phyloP scores from a whole-genome alignment of 2,797 vertebrate genomes.

The Alca torda region DNA sequence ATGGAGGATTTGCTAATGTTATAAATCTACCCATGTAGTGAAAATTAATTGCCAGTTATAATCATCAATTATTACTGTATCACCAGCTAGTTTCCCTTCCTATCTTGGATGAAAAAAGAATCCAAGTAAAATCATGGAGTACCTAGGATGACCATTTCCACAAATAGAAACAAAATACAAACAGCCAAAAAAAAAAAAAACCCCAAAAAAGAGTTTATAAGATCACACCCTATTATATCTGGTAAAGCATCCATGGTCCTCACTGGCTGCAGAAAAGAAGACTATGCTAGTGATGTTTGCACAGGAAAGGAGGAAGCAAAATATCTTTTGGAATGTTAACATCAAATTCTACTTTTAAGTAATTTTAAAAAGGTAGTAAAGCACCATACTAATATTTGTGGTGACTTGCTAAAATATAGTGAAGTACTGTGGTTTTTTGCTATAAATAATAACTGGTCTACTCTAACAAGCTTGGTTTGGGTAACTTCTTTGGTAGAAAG shows the following conservation, averaged over 20 bases:
- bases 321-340: background rate
- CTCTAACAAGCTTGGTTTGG: background rate
- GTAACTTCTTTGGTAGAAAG: background rate
- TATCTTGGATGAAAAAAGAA: background rate
- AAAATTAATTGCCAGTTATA: slow-evolving; percentile 48
- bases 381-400: background rate
- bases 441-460: background rate
- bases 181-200: background rate
- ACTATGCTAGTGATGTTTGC: background rate
- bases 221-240: background rate
- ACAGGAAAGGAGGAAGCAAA: background rate
- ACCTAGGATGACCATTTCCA: background rate
- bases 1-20: slow-evolving; percentile 37
- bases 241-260: background rate
- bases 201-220: background rate
- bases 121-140: background rate
- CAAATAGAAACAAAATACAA: background rate
- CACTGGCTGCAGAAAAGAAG: background rate
- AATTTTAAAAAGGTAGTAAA: background rate
- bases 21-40: slow-evolving; percentile 26
- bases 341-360: background rate
- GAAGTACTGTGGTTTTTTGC: background rate
- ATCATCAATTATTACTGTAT: slow-evolving; percentile 26
- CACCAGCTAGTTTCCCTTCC: background rate
- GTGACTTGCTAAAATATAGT: background rate